Percentiles rank a stretch among this genome's conserved stretches.
phyloP scores from a whole-genome alignment of 2,113 vertebrate species.

The Furnarius figulus region DNA sequence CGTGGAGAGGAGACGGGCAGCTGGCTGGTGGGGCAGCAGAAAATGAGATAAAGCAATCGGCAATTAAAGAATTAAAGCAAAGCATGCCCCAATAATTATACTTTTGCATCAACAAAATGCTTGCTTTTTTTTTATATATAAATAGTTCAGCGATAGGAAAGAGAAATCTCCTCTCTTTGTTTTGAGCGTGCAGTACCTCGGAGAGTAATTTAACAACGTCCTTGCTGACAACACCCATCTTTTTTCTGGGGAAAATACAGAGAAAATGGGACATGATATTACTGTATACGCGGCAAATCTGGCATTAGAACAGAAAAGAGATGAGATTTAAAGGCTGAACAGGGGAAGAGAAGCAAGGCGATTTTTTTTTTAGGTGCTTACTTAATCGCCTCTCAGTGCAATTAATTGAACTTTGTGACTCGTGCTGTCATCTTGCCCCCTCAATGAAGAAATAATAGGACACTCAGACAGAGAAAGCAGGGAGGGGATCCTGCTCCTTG shows the following conservation, averaged over 20 bases:
- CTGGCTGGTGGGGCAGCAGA: not conserved
- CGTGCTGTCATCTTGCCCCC: not conserved
- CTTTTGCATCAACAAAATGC: not conserved
- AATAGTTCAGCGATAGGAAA: not conserved
- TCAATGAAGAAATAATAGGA: not conserved
- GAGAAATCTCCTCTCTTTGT: conserved; percentile 1
- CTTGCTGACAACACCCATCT: not conserved
- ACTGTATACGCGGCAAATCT: not conserved
- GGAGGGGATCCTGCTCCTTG: not conserved
- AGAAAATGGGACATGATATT: not conserved
- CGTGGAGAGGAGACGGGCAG: not conserved
- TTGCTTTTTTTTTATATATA: not conserved
- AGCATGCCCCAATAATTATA: not conserved
- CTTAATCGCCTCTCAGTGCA: conserved; percentile 3
- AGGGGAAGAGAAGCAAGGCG: not conserved
- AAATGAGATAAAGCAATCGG: not conserved
- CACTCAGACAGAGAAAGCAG: not conserved
- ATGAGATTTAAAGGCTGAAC: not conserved
- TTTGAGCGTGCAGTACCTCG: not conserved
- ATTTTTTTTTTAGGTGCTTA: not conserved
- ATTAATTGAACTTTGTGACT: conserved; percentile 52
- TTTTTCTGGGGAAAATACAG: not conserved
- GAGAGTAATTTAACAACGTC: not conserved
- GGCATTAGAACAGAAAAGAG: not conserved
- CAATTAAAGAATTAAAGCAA: not conserved